Evolutionary conservation across 2,113 vertebrate genomes (phyloP), one percentile per base, ranked within the genome.

Genomic region (Calidris pygmaea): DNA sequence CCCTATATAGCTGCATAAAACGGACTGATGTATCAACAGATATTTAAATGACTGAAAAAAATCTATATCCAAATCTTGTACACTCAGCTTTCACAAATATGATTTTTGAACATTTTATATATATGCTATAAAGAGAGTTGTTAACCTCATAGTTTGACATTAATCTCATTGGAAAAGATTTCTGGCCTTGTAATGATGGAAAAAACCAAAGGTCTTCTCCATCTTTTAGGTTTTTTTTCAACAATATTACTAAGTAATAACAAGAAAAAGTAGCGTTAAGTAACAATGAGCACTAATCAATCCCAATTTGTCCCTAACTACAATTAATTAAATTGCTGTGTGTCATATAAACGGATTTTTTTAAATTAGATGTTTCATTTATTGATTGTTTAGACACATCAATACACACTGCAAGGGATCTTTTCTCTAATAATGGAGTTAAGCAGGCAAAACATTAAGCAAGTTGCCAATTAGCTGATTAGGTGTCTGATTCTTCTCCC

Each of bases 221-320:
- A 81, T 45, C 37, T 74, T 86, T 29, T 41, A 56, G 22, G 53
- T 8, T 58, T 93, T 68, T 85, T 94, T 87, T 21, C 41, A 60
- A 47, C n/a, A 52, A 56, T 78, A 75, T 43, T 89, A 41, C 53
- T 24, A 30, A 74, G 39, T 45, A 66, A 77, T 20, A 91, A 39
- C 15, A 63, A 45, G 26, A 48, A 43, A 70, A 95, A 78, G 58
- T 22, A 80, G 15, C 12, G 7, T 90, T 93, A 94, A 97, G 59
- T 91, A 88, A 86, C 75, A 90, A 52, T 65, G 85, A 95, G 65
- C 29, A 81, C 52, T 87, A 95, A 95, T 96, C 95, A 97, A 93
- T 97, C 90, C 90, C 65, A 87, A 90, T 96, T 90, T 88, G 85
- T 81, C 83, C 60, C 68, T 86, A 93, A 91, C 37, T 55, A 55